Evolutionary conservation across 2,888 invertebrate species (phyloP), one percentile per base, ranked within the genome.

Genomic region (Leucania comma): DNA sequence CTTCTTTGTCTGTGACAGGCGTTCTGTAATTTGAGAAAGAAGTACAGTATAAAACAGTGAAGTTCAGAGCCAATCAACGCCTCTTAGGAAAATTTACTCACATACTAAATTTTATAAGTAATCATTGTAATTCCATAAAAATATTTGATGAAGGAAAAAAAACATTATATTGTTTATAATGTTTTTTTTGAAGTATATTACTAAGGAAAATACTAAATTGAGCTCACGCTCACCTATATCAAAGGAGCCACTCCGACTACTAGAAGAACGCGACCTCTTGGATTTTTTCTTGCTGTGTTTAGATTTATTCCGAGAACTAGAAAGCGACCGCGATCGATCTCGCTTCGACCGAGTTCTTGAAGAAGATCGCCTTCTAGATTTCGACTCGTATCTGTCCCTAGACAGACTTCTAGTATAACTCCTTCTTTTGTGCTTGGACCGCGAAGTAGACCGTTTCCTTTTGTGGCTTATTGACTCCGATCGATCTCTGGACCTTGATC

Each of bases 391-490:
- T 8, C 93, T 90, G 32, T 95, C 96, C 67, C 92, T 90, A 0
- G 96, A 95, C n/a, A 89, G 53, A 83, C 96, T 96, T 76, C 95
- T 90, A 8, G 95, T 94, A 75, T 93, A 91, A 82, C 95, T 96
- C 54, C 92, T 90, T 58, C 90, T 89, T 78, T 87, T 93, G 74
- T 91, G 88, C 69, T 90, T 93, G 2, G 92, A 87, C 4, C 93
- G 89, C 29, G 95, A 95, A 72, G 73, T 90, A 35, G 95, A 95
- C 3, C 94, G 91, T 74, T 88, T 94, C 79, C 91, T 89, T 84
- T 89, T 91, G 69, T 90, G 86, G 80, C 90, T 92, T 63, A 89
- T 93, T 2, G 94, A 91, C 80, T 91, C 94, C 1, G 94, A 95
- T 64, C 93, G 90, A 74, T 95, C 94, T 78, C 91, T 89, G 3